Evolutionary conservation across 2,888 invertebrate genomes (phyloP), one percentile per base, ranked within the genome.

Genomic region (Pyrrhia umbra): DNA sequence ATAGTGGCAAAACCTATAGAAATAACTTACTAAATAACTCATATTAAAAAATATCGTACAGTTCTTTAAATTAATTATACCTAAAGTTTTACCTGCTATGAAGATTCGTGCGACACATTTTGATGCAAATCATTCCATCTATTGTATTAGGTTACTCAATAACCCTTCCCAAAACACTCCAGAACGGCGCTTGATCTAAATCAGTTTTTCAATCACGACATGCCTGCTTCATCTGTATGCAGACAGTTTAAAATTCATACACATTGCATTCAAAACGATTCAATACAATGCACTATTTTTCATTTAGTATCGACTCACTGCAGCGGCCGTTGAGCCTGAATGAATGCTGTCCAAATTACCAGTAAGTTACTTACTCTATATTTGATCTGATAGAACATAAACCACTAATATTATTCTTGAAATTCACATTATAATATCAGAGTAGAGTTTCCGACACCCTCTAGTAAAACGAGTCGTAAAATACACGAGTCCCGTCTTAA

Each of bases 171-270:
- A 59, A 45, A 58, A 46, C n/a, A 30, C 23, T 66, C 20, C 20
- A n/a, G 40, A 46, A 54, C 6, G 25, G 6, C 5, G 54, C 37
- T 73, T 71, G 68, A 64, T 72, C 69, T 67, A 75, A 81, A 80
- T 80, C 74, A 75, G 76, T 68, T 71, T 84, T 84, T 73, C 80
- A 65, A 81, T 84, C 72, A 68, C 60, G 39, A 65, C 46, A 58
- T 62, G 65, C 61, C 59, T 69, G 68, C 65, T 82, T 82, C 82
- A 86, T 88, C 79, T 82, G 80, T 81, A 88, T 87, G 85, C 86
- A 84, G 80, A 79, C 79, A 75, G 80, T 81, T 87, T 86, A 83
- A 87, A 85, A 88, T 88, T 85, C 88, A 87, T 84, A 85, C 82
- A 81, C 71, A 78, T 79, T 71, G 84, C 82, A 81, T 83, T 79